A percentile compares a stretch with the other conserved stretches of the same genome.
Evolutionary conservation across 2,113 vertebrate genomes (phyloP).

Genomic region (Neotragus moschatus): DNA sequence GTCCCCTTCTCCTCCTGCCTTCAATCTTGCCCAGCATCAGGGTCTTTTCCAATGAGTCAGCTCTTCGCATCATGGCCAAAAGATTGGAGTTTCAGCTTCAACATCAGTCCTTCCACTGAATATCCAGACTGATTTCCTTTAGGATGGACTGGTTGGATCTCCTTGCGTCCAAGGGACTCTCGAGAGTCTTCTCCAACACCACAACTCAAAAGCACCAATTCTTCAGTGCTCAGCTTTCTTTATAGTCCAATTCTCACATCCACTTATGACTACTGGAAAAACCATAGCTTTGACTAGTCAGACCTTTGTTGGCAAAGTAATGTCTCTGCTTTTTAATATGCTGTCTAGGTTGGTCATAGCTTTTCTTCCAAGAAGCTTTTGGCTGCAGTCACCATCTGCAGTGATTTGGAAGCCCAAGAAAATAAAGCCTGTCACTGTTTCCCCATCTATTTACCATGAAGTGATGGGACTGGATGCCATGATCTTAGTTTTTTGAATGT

Average conservation of each 20-base stretch:
- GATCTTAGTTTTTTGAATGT: neutral
- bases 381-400: neutral
- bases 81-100: neutral
- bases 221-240: neutral
- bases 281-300: neutral
- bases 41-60: neutral
- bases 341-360: neutral
- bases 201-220: neutral
- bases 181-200: neutral
- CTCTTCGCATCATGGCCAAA: neutral
- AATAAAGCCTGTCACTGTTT: neutral
- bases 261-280: neutral
- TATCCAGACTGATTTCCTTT: accelerated
- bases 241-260: neutral
- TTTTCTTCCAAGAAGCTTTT: neutral
- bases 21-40: neutral
- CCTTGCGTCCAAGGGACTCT: neutral
- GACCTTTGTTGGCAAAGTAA: neutral
- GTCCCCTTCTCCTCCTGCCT: neutral
- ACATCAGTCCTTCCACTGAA: neutral
- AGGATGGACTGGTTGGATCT: neutral
- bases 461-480: neutral
- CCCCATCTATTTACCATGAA: neutral
- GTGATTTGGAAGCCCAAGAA: neutral
- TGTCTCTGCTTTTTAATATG: neutral